Base-by-base conservation (phyloP, 1,140 invertebrate species). In the Drosophila virilis region DNA sequence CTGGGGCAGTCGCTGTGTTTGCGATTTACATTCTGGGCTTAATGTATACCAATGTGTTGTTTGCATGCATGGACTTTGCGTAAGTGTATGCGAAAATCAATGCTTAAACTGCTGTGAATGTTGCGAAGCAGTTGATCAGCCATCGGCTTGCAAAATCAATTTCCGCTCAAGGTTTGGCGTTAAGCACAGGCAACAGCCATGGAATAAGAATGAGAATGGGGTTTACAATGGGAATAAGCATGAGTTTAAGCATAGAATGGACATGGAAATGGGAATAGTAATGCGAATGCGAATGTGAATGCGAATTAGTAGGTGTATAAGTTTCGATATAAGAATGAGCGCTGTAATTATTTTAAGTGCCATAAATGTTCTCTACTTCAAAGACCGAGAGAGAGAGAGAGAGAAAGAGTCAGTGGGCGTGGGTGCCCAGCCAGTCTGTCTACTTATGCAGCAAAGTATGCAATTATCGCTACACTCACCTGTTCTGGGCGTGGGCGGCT, bases 141-240 rank as follows among this genome's bases (percentile, higher is more conserved):
- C 83, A 68, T 62, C 61, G 84, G 76, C 74, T 78, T 78, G 78
- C 73, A 74, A 89, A 88, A 89, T 88, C 83, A 88, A 88, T 88
- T 88, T 88, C 83, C 83, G 83, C 46, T 88, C 69, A 45, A 46
- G 66, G 75, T 77, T 88, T 68, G 64, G 45, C 64, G 22, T 46
- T 43, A 60, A 13, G 62, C 37, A 33, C 38, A 9, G 33, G 45
- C 37, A 37, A 38, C 48, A 43, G 45, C 13, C 51, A 1, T 2
- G 46, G n/a, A 15, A 46, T 48, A 35, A 38, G 40, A 46, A 52
- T 37, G 22, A 57, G 33, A 12, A 38, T n/a, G 7, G 17, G 22
- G 42, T 28, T 6, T 17, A 57, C 42, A 10, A 17, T 28, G 45
- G 50, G 57, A 33, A 33, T 51, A 13, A 13, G 50, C 33, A 51